Evolutionary conservation across 2,113 vertebrate genomes (phyloP).

Genomic region (chimpanzee (Pan troglodytes)): NHGRI_mPanTro3-v2.1_pri NC_072408.2:75023501-75024000

Average conservation of each 20-base stretch:
- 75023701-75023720: slow-evolving; percentile 42
- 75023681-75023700: slow-evolving; percentile 45
- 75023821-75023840: not conserved
- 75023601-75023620: slow-evolving; percentile 22
- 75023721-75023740: slow-evolving; percentile 57
- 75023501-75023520: no score
- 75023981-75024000: slow-evolving; percentile 40
- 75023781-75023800: not conserved
- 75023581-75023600: not conserved
- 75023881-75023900: slow-evolving; percentile 13
- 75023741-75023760: slow-evolving; percentile 22
- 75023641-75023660: no score
- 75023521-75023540: not conserved
- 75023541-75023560: not conserved
- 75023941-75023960: slow-evolving; percentile 34
- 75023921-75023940: not conserved
- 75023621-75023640: not conserved
- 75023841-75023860: not conserved
- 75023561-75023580: not conserved
- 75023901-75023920: not conserved
- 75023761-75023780: slow-evolving; percentile 40
- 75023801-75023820: not conserved
- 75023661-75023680: slow-evolving; percentile 16
- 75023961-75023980: slow-evolving; percentile 22
- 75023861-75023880: slow-evolving; percentile 49